Base-by-base conservation (phyloP, 2,888 invertebrate species). In the Pristionchus fissidentatus region DNA sequence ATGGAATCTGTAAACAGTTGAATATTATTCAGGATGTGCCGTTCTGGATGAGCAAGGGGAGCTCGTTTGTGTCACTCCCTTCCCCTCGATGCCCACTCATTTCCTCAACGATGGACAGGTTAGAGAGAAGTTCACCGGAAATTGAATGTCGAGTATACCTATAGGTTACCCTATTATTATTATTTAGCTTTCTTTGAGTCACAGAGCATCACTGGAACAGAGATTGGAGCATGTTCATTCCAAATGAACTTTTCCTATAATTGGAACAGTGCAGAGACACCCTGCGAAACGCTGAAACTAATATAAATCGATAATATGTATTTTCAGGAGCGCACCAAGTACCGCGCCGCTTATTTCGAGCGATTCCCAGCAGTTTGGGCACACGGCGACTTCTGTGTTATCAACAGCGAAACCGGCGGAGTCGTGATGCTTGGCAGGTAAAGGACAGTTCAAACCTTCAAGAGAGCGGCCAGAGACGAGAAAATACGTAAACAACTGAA, bases 41-140 rank as follows among this genome's bases (percentile, higher is more conserved):
- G 93, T 94, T 13, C 87, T 87, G 77, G 93, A 93, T 84, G 92
- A 93, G 75, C 93, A 93, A 87, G 94, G 94, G 13, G 94, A 94
- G 87, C 90, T 94, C 75, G 94, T 94, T 8, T 94, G 94, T 87
- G 90, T 93, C 22, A 93, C 93, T 73, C 94, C 94, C 2, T 94
- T 94, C 89, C 94, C 94, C 1, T 94, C 93, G 66, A 94, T 94
- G 94, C 94, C 94, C 4, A 93, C 93, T 4, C 92, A 93, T 86
- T 94, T 94, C 90, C 93, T 94, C 93, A 93, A 94, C 87, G 94
- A 94, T 85, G 83, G 91, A 41, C 38, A 70, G 70, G 70, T 70
- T 22, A 22, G n/a, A 10, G 7, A 10, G 57, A 57, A n/a, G n/a
- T n/a, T n/a, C n/a, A n/a, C n/a, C n/a, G n/a, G n/a, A n/a, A n/a